Evolutionary conservation across 2,888 invertebrate genomes (phyloP).

Genomic region (Notodonta ziczac): DNA sequence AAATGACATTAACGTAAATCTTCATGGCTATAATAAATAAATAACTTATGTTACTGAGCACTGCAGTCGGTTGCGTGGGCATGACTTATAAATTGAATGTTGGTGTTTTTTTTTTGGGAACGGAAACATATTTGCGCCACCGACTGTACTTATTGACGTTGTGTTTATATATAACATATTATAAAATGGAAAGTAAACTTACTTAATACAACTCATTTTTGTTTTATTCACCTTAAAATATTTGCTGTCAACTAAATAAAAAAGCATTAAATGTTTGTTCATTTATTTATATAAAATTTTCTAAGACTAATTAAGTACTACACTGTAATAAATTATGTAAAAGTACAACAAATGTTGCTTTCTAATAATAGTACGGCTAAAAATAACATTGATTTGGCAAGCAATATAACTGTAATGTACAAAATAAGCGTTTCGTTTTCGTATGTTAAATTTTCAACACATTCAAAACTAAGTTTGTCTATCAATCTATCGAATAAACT

Average conservation of each 20-base stretch:
- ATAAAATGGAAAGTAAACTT: conserved; percentile 78
- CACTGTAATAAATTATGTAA: background rate
- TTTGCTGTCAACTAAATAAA: background rate
- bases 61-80: conserved; percentile 30
- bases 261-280: background rate
- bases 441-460: background rate
- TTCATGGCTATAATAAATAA: conserved; percentile 44
- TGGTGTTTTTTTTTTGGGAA: conserved; percentile 35
- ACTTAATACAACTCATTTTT: conserved; percentile 70
- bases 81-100: conserved; percentile 11
- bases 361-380: background rate
- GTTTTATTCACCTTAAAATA: conserved; percentile 53
- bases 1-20: conserved; percentile 29
- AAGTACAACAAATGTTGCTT: background rate
- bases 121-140: conserved; percentile 49
- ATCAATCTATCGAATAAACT: no score
- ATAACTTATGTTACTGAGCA: conserved; percentile 47
- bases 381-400: conserved; percentile 11
- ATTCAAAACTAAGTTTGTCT: no score
- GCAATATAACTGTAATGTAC: conserved; percentile 6
- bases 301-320: no score
- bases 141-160: conserved; percentile 72
- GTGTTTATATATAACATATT: conserved; percentile 84
- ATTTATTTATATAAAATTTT: background rate
- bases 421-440: conserved; percentile 4